Evolutionary conservation across 2,113 vertebrate genomes (phyloP).

Genomic region (Prietella phreatophila): DNA sequence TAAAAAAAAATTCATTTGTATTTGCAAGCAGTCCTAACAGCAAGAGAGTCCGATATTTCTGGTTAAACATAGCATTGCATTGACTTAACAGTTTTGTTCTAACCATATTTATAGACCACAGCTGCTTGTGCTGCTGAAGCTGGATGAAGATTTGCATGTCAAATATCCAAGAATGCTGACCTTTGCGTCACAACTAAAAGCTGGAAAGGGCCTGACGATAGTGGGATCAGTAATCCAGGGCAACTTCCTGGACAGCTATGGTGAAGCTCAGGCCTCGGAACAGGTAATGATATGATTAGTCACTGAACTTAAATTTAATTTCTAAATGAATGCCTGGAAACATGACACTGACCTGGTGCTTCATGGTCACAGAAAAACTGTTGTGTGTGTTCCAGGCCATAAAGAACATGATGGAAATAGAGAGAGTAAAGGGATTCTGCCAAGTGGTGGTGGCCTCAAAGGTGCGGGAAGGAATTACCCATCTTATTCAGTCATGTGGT

Average conservation of each 20-base stretch:
- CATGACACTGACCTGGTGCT: not conserved
- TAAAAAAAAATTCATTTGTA: no score
- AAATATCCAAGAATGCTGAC: constrained; percentile 95
- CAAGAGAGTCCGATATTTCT: not conserved
- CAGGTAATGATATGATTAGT: constrained; percentile 74
- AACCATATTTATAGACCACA: constrained; percentile 78
- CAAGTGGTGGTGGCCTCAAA: constrained; percentile 92
- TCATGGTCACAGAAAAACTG: not conserved
- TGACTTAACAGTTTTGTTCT: not conserved
- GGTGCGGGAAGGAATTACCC: constrained; percentile 89
- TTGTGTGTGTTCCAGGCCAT: constrained; percentile 78
- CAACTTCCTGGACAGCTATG: constrained; percentile 92
- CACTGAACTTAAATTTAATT: not conserved
- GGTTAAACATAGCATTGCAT: not conserved
- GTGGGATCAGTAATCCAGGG: constrained; percentile 93
- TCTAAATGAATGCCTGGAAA: not conserved
- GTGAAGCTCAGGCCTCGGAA: constrained; percentile 94
- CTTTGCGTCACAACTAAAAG: constrained; percentile 96
- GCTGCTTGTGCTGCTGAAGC: constrained; percentile 89
- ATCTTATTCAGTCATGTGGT: constrained; percentile 96
- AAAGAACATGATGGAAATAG: constrained; percentile 98
- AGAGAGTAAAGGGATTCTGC: constrained; percentile 97
- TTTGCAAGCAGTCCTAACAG: not conserved
- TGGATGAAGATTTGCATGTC: constrained; percentile 95
- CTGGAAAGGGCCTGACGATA: constrained; percentile 95